Evolutionary conservation across 1,140 invertebrate genomes (phyloP).

Genomic region (Neotoxoptera formosana): DNA sequence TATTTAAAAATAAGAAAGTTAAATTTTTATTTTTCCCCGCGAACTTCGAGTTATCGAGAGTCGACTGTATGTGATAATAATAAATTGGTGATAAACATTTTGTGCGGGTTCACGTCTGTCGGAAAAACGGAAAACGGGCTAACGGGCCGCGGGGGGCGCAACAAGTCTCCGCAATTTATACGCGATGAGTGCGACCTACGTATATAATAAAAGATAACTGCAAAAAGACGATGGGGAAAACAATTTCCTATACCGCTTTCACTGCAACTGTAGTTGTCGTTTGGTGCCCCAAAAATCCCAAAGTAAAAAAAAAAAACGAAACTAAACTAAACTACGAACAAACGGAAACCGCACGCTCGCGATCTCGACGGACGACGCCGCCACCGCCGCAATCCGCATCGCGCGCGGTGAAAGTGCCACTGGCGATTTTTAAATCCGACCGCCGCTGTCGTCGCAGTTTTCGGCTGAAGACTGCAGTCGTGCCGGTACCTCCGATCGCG

Average conservation of each 20-base stretch:
- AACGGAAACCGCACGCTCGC: neutral
- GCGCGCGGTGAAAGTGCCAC: constrained; percentile 25
- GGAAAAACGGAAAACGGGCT: neutral
- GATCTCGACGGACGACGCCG: neutral
- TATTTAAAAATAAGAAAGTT: too few relatives aligned
- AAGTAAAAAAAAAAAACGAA: neutral
- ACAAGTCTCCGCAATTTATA: neutral
- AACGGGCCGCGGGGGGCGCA: neutral
- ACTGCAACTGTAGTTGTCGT: neutral
- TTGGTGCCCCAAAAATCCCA: neutral
- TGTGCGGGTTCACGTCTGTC: neutral
- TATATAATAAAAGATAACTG: too few relatives aligned
- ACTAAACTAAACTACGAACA: neutral
- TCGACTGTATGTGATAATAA: neutral
- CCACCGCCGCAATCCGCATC: neutral
- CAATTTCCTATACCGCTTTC: neutral
- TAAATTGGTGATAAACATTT: neutral
- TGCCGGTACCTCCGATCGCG: constrained; percentile 9
- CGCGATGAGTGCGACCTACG: too few relatives aligned
- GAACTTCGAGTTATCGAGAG: too few relatives aligned
- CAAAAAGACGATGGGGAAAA: neutral
- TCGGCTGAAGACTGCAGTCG: constrained; percentile 17
- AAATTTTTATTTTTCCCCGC: too few relatives aligned
- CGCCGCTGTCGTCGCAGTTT: neutral
- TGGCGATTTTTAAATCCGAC: neutral